Base-by-base conservation (phyloP, 2,888 invertebrate genomes). In the Eulithis testata region DNA sequence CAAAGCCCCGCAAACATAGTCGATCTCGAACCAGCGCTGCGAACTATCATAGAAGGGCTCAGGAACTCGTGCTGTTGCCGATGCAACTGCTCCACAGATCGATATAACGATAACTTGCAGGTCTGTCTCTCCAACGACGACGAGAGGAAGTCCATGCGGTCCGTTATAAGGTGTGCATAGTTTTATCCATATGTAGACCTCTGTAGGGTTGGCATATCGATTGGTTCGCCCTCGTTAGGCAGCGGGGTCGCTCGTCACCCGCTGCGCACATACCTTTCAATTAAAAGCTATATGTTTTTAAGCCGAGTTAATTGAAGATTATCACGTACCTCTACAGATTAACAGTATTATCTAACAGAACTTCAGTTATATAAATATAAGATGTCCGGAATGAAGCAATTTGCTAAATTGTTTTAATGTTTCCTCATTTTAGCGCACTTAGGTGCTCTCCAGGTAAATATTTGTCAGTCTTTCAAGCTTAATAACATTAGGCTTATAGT, bases 101-200 rank as follows among this genome's bases (percentile, higher is more conserved):
- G 86, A 76, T 82, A 85, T 84, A 89, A 90, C 83, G 88, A 91
- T 85, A 90, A 90, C 87, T 91, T 93, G 84, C 93, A 93, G 90
- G 92, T 93, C 89, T 93, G 91, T 91, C 91, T 91, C 88, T 84
- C 90, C 84, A 86, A 88, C 76, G 87, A 87, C 78, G 87, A 89
- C 82, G 88, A 91, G 84, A 93, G 91, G 87, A 94, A 94, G 82
- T 92, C 94, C 70, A 93, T 95, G 92, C 93, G 94, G 72, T 95
- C 95, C 45, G 95, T 95, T 68, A 94, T 95, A 86, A 95, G 95
- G 95, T 95, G 94, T 87, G 89, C 85, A 83, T 73, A 83, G 43
- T n/a, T 52, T 21, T 37, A 63, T 52, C 31, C 31, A 11, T 37
- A 57, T 40, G 52, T 53, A 45, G 53, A 45, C 31, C 43, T 12